A percentile compares a stretch with the other conserved stretches of the same genome.
Conservation (phyloP, 2,888 invertebrate species). For the Rhagonycha fulva region DNA sequence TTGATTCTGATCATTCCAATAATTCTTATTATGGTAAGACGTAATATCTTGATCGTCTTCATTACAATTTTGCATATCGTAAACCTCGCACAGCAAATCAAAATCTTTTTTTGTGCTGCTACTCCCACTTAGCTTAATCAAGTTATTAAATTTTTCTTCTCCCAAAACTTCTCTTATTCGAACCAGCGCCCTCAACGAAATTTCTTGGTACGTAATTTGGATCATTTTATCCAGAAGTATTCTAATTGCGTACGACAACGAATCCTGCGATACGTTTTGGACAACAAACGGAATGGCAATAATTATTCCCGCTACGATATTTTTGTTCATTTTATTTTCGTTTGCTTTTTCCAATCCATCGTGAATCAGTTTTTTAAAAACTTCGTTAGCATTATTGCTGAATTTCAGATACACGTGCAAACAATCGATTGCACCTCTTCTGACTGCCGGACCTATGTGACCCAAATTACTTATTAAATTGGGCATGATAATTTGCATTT, state of each 20-base stretch:
- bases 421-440: slow-evolving; percentile 79
- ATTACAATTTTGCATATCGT: slow-evolving; percentile 51
- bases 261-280: slow-evolving; percentile 58
- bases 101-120: slow-evolving; percentile 60
- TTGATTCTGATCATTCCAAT: slow-evolving; percentile 32
- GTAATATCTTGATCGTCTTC: slow-evolving; percentile 19
- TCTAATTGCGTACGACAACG: slow-evolving; percentile 51
- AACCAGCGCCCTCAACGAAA: slow-evolving; percentile 68
- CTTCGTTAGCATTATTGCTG: slow-evolving; percentile 69
- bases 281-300: slow-evolving; percentile 67
- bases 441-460: slow-evolving; percentile 77
- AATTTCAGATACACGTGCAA: slow-evolving; percentile 73
- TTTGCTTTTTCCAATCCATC: slow-evolving; percentile 67
- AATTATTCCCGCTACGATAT: slow-evolving; percentile 68
- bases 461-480: slow-evolving; percentile 80
- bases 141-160: slow-evolving; percentile 65
- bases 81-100: slow-evolving; percentile 64
- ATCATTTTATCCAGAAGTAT: slow-evolving; percentile 55
- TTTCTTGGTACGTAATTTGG: slow-evolving; percentile 62
- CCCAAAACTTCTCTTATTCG: slow-evolving; percentile 74
- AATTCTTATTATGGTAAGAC: slow-evolving; percentile 19
- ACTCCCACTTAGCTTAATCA: slow-evolving; percentile 47
- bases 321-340: slow-evolving; percentile 59
- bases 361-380: slow-evolving; percentile 67
- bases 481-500: slow-evolving; percentile 65